Conservation (phyloP, 2,797 vertebrate genomes). For the Gorsachius magnificus region DNA sequence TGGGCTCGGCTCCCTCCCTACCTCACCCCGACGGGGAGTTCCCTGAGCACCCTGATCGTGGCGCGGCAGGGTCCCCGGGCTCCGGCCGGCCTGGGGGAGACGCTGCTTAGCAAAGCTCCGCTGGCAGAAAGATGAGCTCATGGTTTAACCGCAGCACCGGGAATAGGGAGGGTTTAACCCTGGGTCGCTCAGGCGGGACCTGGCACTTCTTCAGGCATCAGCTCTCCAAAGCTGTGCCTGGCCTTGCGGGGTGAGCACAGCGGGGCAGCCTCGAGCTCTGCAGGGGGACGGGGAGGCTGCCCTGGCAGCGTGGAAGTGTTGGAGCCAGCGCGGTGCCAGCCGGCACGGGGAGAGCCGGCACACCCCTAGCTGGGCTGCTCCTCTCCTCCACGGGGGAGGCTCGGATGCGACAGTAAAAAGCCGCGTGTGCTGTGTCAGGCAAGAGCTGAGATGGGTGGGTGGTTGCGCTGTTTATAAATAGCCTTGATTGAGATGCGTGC, state of each 20-base stretch:
- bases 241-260: background rate
- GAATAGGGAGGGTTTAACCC: background rate
- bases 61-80: background rate
- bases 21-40: accelerated
- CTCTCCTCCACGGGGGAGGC: background rate
- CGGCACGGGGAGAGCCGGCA: background rate
- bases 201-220: background rate
- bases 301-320: background rate
- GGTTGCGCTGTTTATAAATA: background rate
- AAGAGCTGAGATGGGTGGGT: background rate
- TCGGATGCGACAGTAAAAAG: background rate
- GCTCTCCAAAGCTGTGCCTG: background rate
- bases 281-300: background rate
- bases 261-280: background rate
- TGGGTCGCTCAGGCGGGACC: accelerated
- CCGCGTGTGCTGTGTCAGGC: background rate
- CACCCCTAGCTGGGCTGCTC: background rate
- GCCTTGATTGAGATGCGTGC: background rate
- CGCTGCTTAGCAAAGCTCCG: background rate
- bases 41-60: background rate
- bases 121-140: background rate
- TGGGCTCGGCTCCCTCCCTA: background rate
- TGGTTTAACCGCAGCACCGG: accelerated
- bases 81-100: background rate
- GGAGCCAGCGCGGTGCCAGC: background rate